A percentile compares a stretch with the other conserved stretches of the same genome.
Conservation (phyloP, 2,797 vertebrate genomes). For the Onychomys leucogaster region DNA sequence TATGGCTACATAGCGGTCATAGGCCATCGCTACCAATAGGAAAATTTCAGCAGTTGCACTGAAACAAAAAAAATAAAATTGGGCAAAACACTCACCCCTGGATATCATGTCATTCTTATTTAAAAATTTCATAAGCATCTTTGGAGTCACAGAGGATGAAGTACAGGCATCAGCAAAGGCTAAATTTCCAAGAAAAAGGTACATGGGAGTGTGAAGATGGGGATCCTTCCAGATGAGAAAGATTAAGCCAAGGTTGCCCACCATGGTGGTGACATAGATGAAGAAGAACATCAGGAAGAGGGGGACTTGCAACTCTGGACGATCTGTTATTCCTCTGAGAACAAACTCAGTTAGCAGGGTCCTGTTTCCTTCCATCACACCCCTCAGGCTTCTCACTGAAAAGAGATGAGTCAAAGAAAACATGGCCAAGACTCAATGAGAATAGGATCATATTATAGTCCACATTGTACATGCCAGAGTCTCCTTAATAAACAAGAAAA, state of each 20-base stretch:
- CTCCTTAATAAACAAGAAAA: not conserved
- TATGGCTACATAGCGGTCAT: no score
- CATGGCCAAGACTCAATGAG: not conserved
- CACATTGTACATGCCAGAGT: not conserved
- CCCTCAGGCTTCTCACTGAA: not conserved
- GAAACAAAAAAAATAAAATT: no score
- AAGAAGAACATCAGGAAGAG: conserved; percentile 64
- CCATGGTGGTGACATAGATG: conserved; percentile 22
- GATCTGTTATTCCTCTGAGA: not conserved
- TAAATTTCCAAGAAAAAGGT: no score
- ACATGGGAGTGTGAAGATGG: no score
- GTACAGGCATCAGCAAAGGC: no score
- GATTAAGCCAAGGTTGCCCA: conserved; percentile 64
- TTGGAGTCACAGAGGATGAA: no score
- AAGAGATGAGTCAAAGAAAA: not conserved
- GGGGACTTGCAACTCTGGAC: not conserved
- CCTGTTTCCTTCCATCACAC: not conserved
- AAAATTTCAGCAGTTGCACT: no score
- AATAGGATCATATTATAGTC: rapidly evolving
- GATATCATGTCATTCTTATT: no score
- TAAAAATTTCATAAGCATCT: no score
- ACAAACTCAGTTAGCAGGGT: not conserved
- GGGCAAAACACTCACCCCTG: no score
- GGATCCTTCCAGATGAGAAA: conserved; percentile 45
- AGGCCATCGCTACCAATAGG: no score